Base-by-base conservation (phyloP, 1,140 invertebrate genomes). In the Drosophila azteca region DNA sequence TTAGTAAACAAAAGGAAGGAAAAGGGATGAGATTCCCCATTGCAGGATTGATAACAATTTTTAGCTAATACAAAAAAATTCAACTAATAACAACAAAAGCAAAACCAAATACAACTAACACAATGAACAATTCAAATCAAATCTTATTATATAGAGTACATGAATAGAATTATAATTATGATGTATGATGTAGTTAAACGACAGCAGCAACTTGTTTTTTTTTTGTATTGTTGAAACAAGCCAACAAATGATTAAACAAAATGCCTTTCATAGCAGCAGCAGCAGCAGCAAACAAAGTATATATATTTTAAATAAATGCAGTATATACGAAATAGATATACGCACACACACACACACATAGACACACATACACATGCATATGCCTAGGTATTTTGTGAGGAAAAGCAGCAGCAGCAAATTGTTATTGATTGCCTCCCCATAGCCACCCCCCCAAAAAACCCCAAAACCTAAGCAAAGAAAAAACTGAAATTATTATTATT, bases 291-390 rank as follows among this genome's bases (percentile, higher is more conserved):
- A 74, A 79, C 9, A 69, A 55, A 80, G 57, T 77, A 85, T 84
- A 90, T 83, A 77, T 79, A 79, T 88, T 79, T 83, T 77, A 88
- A 77, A 88, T 81, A 81, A 67, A 80, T 78, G 64, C 77, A 81
- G 62, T 71, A 79, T 75, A 75, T 81, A 77, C 63, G 62, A 29
- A 75, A 58, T 67, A 46, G 48, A 58, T 71, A 77, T 64, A 69
- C 63, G 74, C 41, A 74, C 45, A 52, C 44, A 58, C 26, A 77
- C 69, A 77, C 52, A 77, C 31, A 68, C 44, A 79, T n/a, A n/a
- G n/a, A n/a, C 29, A 58, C 46, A 67, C 55, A 39, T 41, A 58
- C 39, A 65, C 52, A 26, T 58, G 49, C 63, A 43, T 52, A 51
- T 43, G 58, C 24, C 24, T 26, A 5, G 24, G 24, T 26, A 26